Percentiles rank a stretch among this genome's conserved stretches.
phyloP scores from a whole-genome alignment of 2,888 invertebrate genomes.

The Andrena marginata region DNA sequence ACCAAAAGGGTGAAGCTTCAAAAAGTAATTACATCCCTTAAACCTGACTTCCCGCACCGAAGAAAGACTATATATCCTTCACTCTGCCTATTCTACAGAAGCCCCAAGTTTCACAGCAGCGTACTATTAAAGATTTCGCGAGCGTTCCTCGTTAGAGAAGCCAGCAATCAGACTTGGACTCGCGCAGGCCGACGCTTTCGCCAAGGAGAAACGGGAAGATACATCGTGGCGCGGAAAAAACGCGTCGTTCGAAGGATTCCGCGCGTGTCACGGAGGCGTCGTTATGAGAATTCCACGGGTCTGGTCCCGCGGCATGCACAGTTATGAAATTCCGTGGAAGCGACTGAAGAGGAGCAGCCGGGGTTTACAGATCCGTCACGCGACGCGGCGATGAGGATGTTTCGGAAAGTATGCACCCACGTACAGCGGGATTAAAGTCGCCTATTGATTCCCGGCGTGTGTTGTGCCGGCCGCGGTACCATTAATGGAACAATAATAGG shows the following conservation, averaged over 20 bases:
- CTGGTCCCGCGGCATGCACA: background rate
- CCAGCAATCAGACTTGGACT: background rate
- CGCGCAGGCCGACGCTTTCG: background rate
- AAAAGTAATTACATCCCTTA: too few relatives aligned
- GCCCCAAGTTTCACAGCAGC: too few relatives aligned
- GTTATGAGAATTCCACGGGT: constrained; percentile 42
- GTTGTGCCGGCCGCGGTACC: constrained; percentile 40
- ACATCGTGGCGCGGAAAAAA: background rate
- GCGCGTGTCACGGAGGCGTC: constrained; percentile 5
- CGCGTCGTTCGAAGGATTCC: constrained; percentile 18
- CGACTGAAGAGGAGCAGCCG: background rate
- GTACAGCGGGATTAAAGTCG: constrained; percentile 47
- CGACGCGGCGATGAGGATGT: background rate
- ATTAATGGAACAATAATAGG: constrained; percentile 70
- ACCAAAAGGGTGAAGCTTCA: too few relatives aligned
- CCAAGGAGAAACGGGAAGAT: background rate
- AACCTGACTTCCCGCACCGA: too few relatives aligned
- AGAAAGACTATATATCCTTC: too few relatives aligned
- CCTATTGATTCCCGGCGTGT: constrained; percentile 42
- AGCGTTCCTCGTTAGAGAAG: too few relatives aligned
- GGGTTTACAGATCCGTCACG: constrained; percentile 11
- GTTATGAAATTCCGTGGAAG: constrained; percentile 50
- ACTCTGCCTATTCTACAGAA: too few relatives aligned
- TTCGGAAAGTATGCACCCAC: background rate
- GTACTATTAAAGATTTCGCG: too few relatives aligned